Evolutionary conservation across 2,888 invertebrate genomes (phyloP).

Genomic region (Machimus rusticus): DNA sequence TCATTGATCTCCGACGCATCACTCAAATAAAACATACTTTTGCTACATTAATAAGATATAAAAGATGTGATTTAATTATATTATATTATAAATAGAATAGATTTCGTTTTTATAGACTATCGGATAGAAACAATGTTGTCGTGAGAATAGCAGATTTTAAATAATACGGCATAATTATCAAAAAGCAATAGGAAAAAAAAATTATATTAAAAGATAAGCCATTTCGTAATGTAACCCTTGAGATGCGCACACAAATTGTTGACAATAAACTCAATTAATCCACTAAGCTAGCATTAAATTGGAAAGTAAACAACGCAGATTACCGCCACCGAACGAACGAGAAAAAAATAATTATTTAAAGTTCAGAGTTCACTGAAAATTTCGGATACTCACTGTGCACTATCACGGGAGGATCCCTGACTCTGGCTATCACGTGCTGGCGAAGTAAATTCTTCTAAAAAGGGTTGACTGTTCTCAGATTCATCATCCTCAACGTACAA

Average conservation of each 20-base stretch:
- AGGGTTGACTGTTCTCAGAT: background rate
- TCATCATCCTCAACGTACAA: conserved; percentile 46
- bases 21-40: background rate
- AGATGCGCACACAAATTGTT: background rate
- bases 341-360: background rate
- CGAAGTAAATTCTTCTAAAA: background rate
- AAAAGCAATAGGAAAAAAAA: background rate
- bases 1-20: background rate
- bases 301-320: background rate
- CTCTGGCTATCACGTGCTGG: background rate
- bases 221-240: background rate
- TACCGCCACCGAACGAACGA: background rate
- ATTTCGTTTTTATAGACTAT: background rate
- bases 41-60: background rate
- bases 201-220: background rate
- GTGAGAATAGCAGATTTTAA: background rate
- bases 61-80: background rate
- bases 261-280: background rate
- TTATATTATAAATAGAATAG: background rate
- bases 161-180: background rate
- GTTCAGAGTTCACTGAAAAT: background rate
- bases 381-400: background rate
- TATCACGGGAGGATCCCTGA: background rate
- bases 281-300: background rate
- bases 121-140: too few species aligned